Evolutionary conservation across 2,797 vertebrate genomes (phyloP), one percentile per base, ranked within the genome.

Genomic region (Helostoma temminkii): DNA sequence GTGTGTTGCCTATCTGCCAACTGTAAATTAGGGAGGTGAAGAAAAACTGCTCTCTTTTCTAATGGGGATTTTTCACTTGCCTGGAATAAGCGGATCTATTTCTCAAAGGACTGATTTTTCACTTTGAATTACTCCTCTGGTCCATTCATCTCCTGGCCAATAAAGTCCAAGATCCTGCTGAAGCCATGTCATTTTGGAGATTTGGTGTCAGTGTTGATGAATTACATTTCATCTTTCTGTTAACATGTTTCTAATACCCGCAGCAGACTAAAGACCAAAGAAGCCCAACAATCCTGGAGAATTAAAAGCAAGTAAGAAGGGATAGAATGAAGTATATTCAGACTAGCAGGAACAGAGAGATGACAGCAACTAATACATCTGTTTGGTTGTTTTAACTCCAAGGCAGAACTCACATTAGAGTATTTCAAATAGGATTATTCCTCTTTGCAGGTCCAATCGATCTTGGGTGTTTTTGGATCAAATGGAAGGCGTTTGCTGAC

Each of bases 41-140:
- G 83, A 87, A 90, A 92, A 88, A 88, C 74, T 64, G 78, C 69
- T 89, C 57, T 66, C 86, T 88, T 91, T 91, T 90, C 89, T 86
- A 83, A 86, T 76, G 74, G 64, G 58, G 84, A 85, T 91, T 89
- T 85, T 88, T 81, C 81, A 82, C 75, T 39, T 71, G 71, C 37
- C 82, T 76, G 68, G 76, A 84, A 87, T 71, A 81, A 74, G 69
- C 48, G 74, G 76, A 79, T 86, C 79, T 78, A 81, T 86, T 89
- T 87, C 88, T 89, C 79, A 60, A 60, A 85, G 81, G 90, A 70
- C 71, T 54, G 57, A 86, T 92, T 88, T 88, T 91, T 93, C 90
- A 89, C 85, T 92, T 86, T 91, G 83, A 92, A 90, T 90, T 88
- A 91, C 87, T 90, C 53, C 68, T 80, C 32, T 3, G 50, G 77